Conservation (phyloP, 2,113 vertebrate genomes). For the Tyrannus savana region DNA sequence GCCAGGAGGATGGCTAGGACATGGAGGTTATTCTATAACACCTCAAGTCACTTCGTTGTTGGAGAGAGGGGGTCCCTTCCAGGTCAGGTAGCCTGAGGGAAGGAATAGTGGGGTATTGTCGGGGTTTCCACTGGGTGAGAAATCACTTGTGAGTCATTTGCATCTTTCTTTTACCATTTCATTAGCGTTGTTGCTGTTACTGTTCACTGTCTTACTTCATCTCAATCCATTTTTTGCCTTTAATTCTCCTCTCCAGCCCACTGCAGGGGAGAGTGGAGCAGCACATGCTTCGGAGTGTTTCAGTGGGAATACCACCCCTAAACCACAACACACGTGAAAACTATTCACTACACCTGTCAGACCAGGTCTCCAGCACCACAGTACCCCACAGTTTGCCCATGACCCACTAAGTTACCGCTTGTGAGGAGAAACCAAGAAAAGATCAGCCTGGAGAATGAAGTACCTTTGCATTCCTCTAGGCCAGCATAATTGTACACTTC, state of each 20-base stretch:
- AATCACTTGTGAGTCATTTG: not conserved
- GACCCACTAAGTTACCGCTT: not conserved
- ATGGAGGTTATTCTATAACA: not conserved
- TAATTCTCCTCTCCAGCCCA: not conserved
- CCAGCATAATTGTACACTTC: not conserved
- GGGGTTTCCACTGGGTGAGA: not conserved
- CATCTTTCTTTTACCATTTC: not conserved
- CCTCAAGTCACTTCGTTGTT: not conserved
- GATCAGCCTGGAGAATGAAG: not conserved
- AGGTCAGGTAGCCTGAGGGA: not conserved
- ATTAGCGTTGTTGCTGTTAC: not conserved
- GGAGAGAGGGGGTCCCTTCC: not conserved
- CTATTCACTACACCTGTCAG: not conserved
- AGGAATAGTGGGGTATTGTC: not conserved
- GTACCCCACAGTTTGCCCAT: too few species aligned
- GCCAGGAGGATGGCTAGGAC: not conserved
- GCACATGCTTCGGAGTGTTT: not conserved
- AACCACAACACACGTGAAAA: not conserved
- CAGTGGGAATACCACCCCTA: not conserved
- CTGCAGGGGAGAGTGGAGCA: not conserved
- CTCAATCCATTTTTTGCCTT: not conserved
- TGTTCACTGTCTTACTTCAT: not conserved
- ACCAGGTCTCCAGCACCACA: not conserved
- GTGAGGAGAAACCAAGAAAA: not conserved
- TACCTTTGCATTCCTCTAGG: not conserved